phyloP scores from a whole-genome alignment of 1,140 invertebrate genomes.

The Trichonephila clavata region DNA sequence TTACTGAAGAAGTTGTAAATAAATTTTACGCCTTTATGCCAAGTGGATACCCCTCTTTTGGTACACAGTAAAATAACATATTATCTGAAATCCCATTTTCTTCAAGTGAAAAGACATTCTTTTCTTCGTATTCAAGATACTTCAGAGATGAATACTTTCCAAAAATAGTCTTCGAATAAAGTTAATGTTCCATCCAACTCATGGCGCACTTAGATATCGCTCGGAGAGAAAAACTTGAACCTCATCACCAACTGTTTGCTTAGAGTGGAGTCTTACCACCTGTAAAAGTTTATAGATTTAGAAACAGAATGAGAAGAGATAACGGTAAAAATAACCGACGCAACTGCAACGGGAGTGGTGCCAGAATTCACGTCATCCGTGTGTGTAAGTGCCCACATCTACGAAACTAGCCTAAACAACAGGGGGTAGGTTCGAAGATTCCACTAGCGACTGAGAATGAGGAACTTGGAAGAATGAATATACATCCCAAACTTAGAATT shows the following conservation, averaged over 20 bases:
- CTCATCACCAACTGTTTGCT: background rate
- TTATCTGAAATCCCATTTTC: background rate
- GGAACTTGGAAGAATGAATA: too few relatives aligned
- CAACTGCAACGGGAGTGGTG: background rate
- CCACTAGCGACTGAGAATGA: too few relatives aligned
- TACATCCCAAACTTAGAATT: background rate
- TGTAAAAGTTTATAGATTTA: constrained; percentile 7
- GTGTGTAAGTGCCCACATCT: constrained; percentile 5
- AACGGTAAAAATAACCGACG: constrained; percentile 2
- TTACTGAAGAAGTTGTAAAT: too few relatives aligned
- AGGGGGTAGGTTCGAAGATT: background rate
- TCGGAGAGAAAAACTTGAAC: background rate
- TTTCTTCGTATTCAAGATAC: background rate
- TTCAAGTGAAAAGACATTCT: background rate
- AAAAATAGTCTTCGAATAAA: background rate
- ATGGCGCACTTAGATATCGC: background rate
- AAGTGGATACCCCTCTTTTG: too few relatives aligned
- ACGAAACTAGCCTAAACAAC: background rate
- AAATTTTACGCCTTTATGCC: too few relatives aligned
- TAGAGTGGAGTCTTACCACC: background rate
- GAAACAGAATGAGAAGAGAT: background rate
- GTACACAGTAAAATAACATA: too few relatives aligned
- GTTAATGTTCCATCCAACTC: background rate
- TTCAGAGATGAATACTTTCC: background rate
- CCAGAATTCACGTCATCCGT: background rate